Conservation (phyloP, 2,797 vertebrate species). For the Mormyrops attenuatus region DNA sequence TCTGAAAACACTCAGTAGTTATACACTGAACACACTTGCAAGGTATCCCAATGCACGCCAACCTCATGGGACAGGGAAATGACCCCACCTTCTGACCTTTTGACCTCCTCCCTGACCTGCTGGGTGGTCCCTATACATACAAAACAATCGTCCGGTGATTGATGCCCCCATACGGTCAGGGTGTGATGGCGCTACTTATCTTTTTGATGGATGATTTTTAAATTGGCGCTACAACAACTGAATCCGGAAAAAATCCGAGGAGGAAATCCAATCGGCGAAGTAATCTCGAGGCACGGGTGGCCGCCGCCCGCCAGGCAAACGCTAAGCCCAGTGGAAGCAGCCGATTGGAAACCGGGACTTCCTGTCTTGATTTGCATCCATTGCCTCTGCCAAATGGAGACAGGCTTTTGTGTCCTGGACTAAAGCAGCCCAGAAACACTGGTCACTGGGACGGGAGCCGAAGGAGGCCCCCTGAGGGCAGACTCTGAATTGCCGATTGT, state of each 20-base stretch:
- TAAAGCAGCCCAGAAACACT: background rate
- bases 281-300: background rate
- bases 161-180: background rate
- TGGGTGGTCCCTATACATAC: background rate
- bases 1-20: background rate
- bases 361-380: background rate
- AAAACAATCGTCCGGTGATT: conserved; percentile 1
- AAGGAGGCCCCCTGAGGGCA: background rate
- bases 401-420: background rate
- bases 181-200: background rate
- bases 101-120: background rate
- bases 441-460: background rate
- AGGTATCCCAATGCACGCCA: background rate
- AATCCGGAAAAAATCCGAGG: background rate
- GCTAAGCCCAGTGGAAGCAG: background rate
- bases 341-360: background rate
- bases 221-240: background rate
- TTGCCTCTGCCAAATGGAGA: background rate
- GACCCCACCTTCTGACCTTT: background rate
- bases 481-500: background rate
- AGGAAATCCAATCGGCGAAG: background rate
- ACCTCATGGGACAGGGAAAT: background rate
- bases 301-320: background rate
- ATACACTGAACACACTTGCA: background rate
- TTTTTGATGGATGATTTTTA: background rate